Evolutionary conservation across 2,113 vertebrate species (phyloP).

Genomic region (Geothlypis trichas): DNA sequence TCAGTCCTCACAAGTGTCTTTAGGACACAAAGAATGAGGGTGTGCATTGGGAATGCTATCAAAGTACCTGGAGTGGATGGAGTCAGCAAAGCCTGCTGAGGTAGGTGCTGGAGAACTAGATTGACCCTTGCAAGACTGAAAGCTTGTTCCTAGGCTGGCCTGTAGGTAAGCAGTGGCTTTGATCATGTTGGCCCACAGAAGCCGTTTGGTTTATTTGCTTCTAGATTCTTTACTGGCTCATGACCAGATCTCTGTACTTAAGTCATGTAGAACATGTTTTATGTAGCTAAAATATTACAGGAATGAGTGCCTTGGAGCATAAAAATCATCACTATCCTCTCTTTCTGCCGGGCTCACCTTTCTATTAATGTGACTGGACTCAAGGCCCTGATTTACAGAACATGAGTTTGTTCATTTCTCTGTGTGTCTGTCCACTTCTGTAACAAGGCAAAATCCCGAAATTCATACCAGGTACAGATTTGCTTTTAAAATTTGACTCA

Average conservation of each 20-base stretch:
- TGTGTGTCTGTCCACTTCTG: not conserved
- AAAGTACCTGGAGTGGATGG: not conserved
- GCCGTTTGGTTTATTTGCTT: not conserved
- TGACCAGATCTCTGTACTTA: not conserved
- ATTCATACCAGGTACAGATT: not conserved
- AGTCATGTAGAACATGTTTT: not conserved
- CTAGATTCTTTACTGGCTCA: not conserved
- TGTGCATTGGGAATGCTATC: not conserved
- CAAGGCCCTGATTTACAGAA: not conserved
- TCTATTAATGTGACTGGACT: not conserved
- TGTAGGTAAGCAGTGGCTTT: not conserved
- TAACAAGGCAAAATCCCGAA: not conserved
- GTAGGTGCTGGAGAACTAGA: not conserved
- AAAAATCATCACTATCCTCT: not conserved
- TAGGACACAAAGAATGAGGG: not conserved
- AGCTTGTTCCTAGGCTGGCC: not conserved
- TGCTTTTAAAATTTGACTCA: not conserved
- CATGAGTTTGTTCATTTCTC: not conserved
- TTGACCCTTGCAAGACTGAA: not conserved
- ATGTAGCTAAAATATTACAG: not conserved
- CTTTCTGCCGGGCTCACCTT: not conserved
- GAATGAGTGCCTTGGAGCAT: not conserved
- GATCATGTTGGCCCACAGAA: not conserved
- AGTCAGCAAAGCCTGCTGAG: not conserved
- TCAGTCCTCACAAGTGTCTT: not conserved